These are phyloP conservation scores for Calameuta filiformis DNA, from an alignment of 2,888 invertebrate species.

Conservation along the genomic window DNA sequence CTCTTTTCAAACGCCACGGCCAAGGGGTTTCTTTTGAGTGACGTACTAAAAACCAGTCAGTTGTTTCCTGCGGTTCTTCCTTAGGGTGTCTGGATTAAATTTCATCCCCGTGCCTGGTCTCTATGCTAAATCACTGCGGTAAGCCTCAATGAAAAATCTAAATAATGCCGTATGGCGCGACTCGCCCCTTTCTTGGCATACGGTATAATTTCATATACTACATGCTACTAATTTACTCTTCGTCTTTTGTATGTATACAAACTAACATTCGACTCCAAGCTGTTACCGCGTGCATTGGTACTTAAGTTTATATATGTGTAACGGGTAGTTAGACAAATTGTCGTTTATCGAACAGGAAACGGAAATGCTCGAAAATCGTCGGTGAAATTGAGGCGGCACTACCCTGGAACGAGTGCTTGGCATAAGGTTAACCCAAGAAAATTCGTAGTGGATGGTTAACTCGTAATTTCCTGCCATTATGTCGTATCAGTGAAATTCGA, in stretches of 20 bases:
- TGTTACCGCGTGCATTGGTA: neutral
- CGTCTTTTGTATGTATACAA: neutral
- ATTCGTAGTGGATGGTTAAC: neutral
- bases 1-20: neutral
- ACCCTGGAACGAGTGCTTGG: neutral
- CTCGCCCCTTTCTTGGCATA: neutral
- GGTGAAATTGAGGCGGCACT: neutral
- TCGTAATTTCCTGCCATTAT: neutral
- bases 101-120: constrained; percentile 37
- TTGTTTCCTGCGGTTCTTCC: constrained; percentile 1
- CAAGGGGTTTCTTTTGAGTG: constrained; percentile 3
- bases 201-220: neutral
- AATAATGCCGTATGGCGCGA: neutral
- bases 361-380: neutral
- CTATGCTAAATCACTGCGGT: neutral
- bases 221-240: neutral
- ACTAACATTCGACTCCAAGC: neutral
- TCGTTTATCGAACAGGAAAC: neutral
- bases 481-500: neutral
- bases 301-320: neutral
- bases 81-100: constrained; percentile 47
- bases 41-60: neutral
- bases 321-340: neutral
- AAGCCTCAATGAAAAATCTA: neutral
- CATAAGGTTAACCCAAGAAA: neutral